Conservation (phyloP, 64 coral and sea anemone species). For the Pocillopora damicornis region DNA sequence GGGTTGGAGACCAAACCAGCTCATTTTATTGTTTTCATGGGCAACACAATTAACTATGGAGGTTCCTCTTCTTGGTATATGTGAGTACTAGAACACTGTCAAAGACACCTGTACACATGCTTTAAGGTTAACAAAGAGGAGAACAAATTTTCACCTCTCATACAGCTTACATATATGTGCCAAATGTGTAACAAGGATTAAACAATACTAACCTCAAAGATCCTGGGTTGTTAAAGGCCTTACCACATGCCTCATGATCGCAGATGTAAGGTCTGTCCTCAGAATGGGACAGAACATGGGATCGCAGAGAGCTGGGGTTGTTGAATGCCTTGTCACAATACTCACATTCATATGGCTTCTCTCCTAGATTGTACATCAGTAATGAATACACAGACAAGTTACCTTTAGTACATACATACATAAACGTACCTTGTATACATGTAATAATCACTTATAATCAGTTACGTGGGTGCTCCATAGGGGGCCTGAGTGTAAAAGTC, state of each 20-base stretch:
- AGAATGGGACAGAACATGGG: slow-evolving; percentile 93
- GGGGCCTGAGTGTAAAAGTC: too few species aligned
- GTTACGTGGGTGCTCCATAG: too few species aligned
- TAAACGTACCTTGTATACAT: too few species aligned
- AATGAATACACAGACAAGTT: too few species aligned
- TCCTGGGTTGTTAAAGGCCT: slow-evolving; percentile 97
- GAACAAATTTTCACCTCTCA: neutral
- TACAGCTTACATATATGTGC: neutral
- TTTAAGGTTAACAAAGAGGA: neutral
- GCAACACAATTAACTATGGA: too few species aligned
- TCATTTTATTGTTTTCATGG: too few species aligned
- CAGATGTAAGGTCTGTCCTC: slow-evolving; percentile 94
- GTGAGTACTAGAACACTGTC: too few species aligned
- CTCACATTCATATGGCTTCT: slow-evolving; percentile 99
- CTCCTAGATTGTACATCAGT: slow-evolving; percentile 51
- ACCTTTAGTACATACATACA: too few species aligned
- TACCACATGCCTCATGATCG: slow-evolving; percentile 84
- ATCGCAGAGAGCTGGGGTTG: slow-evolving; percentile 94
- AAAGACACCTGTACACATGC: too few species aligned
- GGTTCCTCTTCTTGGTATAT: too few species aligned
- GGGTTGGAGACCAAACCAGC: too few species aligned
- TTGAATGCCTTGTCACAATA: slow-evolving; percentile 99
- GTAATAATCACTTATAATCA: too few species aligned
- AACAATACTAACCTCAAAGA: slow-evolving; percentile 70
- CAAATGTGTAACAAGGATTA: neutral